Base-by-base conservation (phyloP, 2,797 vertebrate species). In the Microtus obscurus region DNA sequence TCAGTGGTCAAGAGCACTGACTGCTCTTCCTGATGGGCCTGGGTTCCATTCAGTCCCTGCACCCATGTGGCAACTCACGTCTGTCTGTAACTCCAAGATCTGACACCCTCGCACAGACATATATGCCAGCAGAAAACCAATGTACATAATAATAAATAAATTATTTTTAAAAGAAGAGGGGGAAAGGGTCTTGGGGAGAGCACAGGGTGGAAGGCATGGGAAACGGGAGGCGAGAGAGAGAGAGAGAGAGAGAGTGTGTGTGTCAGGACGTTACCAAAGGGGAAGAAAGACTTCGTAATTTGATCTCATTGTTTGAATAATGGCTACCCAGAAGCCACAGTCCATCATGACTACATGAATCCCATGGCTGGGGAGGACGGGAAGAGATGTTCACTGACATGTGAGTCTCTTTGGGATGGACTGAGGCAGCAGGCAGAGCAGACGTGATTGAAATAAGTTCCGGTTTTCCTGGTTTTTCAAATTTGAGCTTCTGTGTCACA, bases 271-370 rank as follows among this genome's bases (percentile, higher is more conserved):
- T 73, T 63, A 76, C 67, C 61, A 37, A 89, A 90, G 45, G 19
- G 25, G 8, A n/a, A 45, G 61, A n/a, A 92, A 87, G 77, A 34
- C 11, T 56, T 51, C 53, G 17, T 34, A 31, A 37, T 82, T 78
- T 56, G 63, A 29, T 81, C 85, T 79, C 43, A 34, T 56, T 80
- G 77, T 93, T 90, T 73, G 89, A 93, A 80, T 21, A 86, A 43
- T 9, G 43, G 53, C 71, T 63, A 69, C 59, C 85, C 80, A 93
- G 83, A 89, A 95, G 48, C 12, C 27, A 80, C 11, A 23, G 51
- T 16, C 71, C 87, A 51, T 31, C 13, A 43, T 53, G 89, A 76
- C 25, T 92, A 86, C 78, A 69, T 53, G 29, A 90, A 71, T 83
- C 67, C 63, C 40, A 78, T 79, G 87, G 65, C 21, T 91, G 34